Evolutionary conservation across 2,888 invertebrate genomes (phyloP), one percentile per base, ranked within the genome.

Genomic region (Himalopsyche tibetana): DNA sequence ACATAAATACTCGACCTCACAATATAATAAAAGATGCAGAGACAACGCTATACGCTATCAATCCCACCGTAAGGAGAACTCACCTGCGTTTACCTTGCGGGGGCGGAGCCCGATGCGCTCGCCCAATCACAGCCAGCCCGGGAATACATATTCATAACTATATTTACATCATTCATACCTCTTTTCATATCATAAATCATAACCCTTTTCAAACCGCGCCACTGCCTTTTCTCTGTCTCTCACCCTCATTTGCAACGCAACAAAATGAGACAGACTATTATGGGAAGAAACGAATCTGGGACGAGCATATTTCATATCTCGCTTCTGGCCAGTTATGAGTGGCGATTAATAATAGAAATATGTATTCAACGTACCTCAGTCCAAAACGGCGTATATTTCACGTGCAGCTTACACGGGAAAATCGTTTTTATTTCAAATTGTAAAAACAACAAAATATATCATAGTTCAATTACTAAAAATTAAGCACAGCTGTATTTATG

Each of bases 101-200:
- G 83, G 86, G 89, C 84, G 89, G 84, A 56, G 91, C 91, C 91
- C 91, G 90, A 91, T 91, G 90, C 92, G 91, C 91, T 91, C 93
- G 91, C 90, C 93, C 93, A 93, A 93, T 93, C 91, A 91, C 92
- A 91, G 93, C 91, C 89, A 91, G 89, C 91, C 91, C 90, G 92
- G 90, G 91, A 91, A 86, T 86, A 92, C 92, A 93, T 93, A 93
- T 93, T 93, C 93, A 93, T 93, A 93, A 93, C 92, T 92, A 92
- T 93, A 93, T 93, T 93, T 93, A 93, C 91, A 93, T 69, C 92
- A 90, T 90, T 91, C 92, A 91, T 91, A 92, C 92, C 92, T 74
- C 74, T 74, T 74, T 74, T 74, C 74, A 74, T 93, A 91, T 93
- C 93, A 93, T 93, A 93, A 93, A 92, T 93, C 93, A 93, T 93